Percentiles rank a stretch among this genome's conserved stretches.
Conservation (phyloP, 2,888 invertebrate genomes). For the Eupithecia inturbata region DNA sequence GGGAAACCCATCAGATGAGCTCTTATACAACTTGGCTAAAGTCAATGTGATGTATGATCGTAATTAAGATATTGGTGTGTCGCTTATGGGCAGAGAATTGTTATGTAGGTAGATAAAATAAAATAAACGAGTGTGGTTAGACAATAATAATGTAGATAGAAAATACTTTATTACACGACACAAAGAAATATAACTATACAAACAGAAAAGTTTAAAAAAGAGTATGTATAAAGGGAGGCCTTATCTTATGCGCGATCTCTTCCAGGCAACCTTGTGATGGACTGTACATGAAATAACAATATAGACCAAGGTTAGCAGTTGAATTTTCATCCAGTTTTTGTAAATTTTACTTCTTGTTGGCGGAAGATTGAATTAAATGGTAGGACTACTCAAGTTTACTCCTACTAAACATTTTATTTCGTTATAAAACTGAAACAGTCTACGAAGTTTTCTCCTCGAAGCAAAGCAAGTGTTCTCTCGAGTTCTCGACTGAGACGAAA, state of each 20-base stretch:
- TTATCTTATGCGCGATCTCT: too few species aligned
- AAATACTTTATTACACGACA: too few species aligned
- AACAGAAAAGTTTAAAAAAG: too few species aligned
- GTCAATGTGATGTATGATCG: slow-evolving; percentile 55
- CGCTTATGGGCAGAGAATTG: slow-evolving; percentile 29
- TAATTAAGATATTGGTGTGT: slow-evolving; percentile 41
- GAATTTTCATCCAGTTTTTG: neutral
- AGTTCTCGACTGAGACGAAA: slow-evolving; percentile 52
- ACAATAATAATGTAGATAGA: too few species aligned
- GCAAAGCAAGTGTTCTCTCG: slow-evolving; percentile 46
- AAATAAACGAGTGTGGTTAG: neutral
- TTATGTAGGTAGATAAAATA: neutral
- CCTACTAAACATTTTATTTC: slow-evolving; percentile 19
- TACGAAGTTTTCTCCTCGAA: slow-evolving; percentile 60
- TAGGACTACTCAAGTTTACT: neutral
- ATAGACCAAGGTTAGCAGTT: neutral
- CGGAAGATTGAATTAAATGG: neutral
- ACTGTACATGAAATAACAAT: too few species aligned
- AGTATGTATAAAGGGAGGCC: too few species aligned
- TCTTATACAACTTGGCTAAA: slow-evolving; percentile 54
- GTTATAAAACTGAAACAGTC: slow-evolving; percentile 45
- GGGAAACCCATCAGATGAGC: slow-evolving; percentile 67
- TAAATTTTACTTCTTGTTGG: neutral
- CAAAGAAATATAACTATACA: too few species aligned
- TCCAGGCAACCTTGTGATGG: too few species aligned